These are phyloP conservation scores for Chlorops oryzae DNA, from an alignment of 1,140 invertebrate species.

Conservation along the genomic window DNA sequence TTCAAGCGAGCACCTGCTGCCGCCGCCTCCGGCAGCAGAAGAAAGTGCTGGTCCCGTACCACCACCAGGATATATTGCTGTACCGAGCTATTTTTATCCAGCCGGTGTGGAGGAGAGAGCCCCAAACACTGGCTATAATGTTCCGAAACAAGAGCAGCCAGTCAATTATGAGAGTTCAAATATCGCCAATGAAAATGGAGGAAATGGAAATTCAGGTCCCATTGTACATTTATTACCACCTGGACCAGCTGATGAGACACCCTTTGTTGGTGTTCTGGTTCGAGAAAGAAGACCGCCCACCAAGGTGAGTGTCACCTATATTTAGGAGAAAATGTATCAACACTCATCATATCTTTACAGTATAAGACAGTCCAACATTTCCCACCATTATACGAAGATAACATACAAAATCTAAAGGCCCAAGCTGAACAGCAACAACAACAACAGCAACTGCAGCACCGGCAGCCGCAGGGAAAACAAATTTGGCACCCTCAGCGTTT, in stretches of 20 bases:
- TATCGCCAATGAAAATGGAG: too few relatives aligned
- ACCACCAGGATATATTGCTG: constrained; percentile 24
- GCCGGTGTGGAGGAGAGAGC: too few relatives aligned
- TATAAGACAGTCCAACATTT: constrained; percentile 45
- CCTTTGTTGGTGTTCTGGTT: constrained; percentile 40
- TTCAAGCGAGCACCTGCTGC: constrained; percentile 2
- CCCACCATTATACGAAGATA: constrained; percentile 27
- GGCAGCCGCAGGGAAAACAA: constrained; percentile 15
- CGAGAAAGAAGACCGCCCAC: constrained; percentile 41
- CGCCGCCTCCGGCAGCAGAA: constrained; percentile 16
- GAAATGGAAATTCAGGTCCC: too few relatives aligned
- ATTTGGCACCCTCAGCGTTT: constrained; percentile 30
- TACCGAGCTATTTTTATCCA: too few relatives aligned
- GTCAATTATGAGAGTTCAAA: too few relatives aligned
- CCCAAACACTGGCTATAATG: too few relatives aligned
- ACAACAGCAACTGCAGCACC: constrained; percentile 18
- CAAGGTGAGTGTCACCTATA: too few relatives aligned
- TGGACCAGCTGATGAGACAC: constrained; percentile 18
- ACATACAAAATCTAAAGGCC: constrained; percentile 16
- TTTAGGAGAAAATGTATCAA: constrained; percentile 22
- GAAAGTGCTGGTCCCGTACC: constrained; percentile 21
- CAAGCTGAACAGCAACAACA: constrained; percentile 17
- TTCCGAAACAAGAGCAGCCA: too few relatives aligned
- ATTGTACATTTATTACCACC: constrained; percentile 26
- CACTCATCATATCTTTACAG: constrained; percentile 37